Conservation (phyloP, 2,888 invertebrate species). For the Meiosimyza platycephala region DNA sequence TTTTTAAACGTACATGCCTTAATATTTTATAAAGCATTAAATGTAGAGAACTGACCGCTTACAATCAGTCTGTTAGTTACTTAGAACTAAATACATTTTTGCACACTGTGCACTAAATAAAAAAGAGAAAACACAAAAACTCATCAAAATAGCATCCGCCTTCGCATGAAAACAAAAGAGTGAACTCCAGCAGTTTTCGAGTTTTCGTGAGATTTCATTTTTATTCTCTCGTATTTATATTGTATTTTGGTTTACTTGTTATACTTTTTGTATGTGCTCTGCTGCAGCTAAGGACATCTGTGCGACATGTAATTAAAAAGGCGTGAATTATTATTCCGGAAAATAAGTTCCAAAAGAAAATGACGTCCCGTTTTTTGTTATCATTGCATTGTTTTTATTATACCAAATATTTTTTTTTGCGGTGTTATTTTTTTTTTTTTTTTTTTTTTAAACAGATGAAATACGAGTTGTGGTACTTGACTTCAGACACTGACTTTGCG, state of each 20-base stretch:
- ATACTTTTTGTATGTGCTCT: constrained; percentile 20
- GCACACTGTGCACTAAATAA: no score
- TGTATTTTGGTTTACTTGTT: background rate
- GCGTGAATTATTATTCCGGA: constrained; percentile 51
- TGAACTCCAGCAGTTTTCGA: constrained; percentile 12
- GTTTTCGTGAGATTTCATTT: background rate
- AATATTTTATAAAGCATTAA: no score
- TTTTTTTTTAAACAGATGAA: background rate
- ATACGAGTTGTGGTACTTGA: constrained; percentile 8
- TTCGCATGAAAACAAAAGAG: constrained; percentile 4
- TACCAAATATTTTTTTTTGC: constrained; percentile 27
- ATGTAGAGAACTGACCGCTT: no score
- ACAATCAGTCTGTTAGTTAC: no score
- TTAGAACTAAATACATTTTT: no score
- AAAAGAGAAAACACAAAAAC: no score
- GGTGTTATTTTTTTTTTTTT: constrained; percentile 33
- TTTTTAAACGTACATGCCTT: no score
- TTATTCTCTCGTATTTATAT: background rate
- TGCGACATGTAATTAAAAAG: constrained; percentile 50
- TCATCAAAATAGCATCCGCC: background rate
- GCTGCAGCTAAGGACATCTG: constrained; percentile 40
- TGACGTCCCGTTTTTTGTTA: constrained; percentile 32
- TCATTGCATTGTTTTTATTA: constrained; percentile 32
- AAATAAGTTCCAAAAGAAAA: constrained; percentile 48
- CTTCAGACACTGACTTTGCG: constrained; percentile 14